phyloP scores from a whole-genome alignment of 2,888 invertebrate genomes.

The Drosophila tanythrix region DNA sequence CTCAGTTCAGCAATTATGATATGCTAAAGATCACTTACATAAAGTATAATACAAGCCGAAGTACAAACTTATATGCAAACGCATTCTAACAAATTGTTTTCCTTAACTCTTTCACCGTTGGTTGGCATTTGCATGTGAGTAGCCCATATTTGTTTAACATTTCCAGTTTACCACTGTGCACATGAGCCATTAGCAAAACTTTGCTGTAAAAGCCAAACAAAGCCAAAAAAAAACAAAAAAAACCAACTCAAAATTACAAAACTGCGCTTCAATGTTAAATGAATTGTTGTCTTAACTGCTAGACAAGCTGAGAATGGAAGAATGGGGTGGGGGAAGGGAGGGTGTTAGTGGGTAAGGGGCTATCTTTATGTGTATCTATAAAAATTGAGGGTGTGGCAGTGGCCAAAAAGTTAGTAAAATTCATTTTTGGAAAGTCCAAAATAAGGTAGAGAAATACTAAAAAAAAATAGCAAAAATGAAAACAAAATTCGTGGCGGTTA shows the following conservation, averaged over 20 bases:
- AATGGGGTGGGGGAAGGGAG: too few species aligned
- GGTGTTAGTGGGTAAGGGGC: neutral
- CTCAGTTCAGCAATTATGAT: too few species aligned
- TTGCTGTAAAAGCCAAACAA: slow-evolving; percentile 33
- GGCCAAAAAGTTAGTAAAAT: slow-evolving; percentile 70
- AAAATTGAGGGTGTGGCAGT: slow-evolving; percentile 45
- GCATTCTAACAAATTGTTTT: neutral
- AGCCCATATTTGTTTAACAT: neutral
- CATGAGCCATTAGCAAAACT: slow-evolving; percentile 65
- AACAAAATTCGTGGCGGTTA: slow-evolving; percentile 38
- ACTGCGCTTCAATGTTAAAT: slow-evolving; percentile 75
- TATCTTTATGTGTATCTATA: slow-evolving; percentile 26
- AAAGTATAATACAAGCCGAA: neutral
- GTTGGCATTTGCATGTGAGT: neutral
- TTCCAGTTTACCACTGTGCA: slow-evolving; percentile 59
- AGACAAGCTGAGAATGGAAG: slow-evolving; percentile 33
- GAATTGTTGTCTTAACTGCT: slow-evolving; percentile 79
- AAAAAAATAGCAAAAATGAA: neutral
- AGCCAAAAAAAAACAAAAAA: slow-evolving; percentile 10
- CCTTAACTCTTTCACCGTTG: neutral
- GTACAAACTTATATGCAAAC: neutral
- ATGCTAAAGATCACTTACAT: too few species aligned
- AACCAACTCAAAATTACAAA: slow-evolving; percentile 23
- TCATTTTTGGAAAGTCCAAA: slow-evolving; percentile 73
- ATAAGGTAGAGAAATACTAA: slow-evolving; percentile 53